Evolutionary conservation across 1,140 invertebrate genomes (phyloP).

Genomic region (Frieseomelitta varia): DNA sequence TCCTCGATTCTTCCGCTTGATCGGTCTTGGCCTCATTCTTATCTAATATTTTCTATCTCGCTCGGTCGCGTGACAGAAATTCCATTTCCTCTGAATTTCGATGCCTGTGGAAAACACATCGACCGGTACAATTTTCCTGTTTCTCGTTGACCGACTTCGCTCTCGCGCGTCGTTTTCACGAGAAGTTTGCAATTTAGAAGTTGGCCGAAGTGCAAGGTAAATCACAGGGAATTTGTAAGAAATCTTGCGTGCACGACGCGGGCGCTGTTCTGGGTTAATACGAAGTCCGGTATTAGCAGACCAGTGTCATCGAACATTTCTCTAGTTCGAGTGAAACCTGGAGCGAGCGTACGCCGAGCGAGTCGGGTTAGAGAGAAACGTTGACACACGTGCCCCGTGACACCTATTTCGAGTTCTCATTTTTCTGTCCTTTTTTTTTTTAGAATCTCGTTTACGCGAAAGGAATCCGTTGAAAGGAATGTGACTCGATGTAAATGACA

Average conservation of each 20-base stretch:
- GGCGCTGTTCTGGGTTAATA: conserved; percentile 32
- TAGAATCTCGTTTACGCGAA: not conserved
- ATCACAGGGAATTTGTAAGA: conserved; percentile 19
- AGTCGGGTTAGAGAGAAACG: conserved; percentile 20
- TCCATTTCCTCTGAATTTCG: not conserved
- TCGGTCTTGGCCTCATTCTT: not conserved
- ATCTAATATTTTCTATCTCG: not conserved
- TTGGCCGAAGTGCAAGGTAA: not conserved
- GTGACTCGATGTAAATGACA: not conserved
- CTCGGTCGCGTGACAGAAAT: not conserved
- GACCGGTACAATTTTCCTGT: not conserved
- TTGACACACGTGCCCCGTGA: not conserved
- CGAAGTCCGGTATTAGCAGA: not conserved
- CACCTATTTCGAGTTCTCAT: not conserved
- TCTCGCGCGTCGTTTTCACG: not conserved
- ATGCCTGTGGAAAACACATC: not conserved
- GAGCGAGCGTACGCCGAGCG: conserved; percentile 1
- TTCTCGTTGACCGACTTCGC: conserved; percentile 12
- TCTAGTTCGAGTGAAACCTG: conserved; percentile 40
- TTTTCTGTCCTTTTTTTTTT: not conserved
- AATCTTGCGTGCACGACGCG: conserved; percentile 5
- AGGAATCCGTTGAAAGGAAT: not conserved
- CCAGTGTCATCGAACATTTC: conserved; percentile 23
- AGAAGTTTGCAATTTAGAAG: not conserved
- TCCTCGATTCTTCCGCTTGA: not conserved